These are phyloP conservation scores for Macrochelys suwanniensis DNA, from an alignment of 2,797 vertebrate genomes.

Conservation along the genomic window DNA sequence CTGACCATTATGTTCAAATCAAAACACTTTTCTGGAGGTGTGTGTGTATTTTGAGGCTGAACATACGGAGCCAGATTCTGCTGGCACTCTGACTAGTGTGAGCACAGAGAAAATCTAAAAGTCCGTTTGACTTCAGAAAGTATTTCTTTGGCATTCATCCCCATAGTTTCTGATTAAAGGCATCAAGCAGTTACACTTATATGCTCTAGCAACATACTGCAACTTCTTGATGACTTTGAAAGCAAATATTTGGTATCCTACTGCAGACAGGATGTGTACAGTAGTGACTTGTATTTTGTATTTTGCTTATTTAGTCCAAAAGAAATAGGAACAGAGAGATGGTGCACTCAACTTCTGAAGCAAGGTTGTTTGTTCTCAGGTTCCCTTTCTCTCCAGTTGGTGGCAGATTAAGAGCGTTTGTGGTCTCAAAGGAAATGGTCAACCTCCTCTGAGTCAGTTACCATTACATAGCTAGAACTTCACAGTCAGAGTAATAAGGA, in stretches of 20 bases:
- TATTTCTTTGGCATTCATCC: neutral
- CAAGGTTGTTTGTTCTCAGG: neutral
- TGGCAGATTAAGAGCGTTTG: neutral
- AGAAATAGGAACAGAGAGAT: neutral
- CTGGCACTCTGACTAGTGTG: neutral
- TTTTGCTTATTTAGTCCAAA: neutral
- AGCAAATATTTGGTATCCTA: neutral
- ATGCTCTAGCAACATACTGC: neutral
- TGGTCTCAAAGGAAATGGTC: neutral
- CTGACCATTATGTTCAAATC: neutral
- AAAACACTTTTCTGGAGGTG: neutral
- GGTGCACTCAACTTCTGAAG: neutral
- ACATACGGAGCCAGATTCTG: neutral
- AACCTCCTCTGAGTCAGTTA: neutral
- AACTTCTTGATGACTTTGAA: neutral
- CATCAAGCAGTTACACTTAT: neutral
- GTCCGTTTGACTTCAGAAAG: neutral
- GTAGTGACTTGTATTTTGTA: neutral
- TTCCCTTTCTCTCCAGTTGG: neutral
- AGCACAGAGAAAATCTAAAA: neutral
- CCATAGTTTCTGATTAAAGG: neutral
- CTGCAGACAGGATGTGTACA: rapidly evolving
- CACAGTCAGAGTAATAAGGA: neutral
- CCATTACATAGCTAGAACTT: neutral
- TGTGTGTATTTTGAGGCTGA: neutral